These are phyloP conservation scores for Arvicanthis niloticus DNA, from an alignment of 2,113 vertebrate genomes.

Conservation along the genomic window DNA sequence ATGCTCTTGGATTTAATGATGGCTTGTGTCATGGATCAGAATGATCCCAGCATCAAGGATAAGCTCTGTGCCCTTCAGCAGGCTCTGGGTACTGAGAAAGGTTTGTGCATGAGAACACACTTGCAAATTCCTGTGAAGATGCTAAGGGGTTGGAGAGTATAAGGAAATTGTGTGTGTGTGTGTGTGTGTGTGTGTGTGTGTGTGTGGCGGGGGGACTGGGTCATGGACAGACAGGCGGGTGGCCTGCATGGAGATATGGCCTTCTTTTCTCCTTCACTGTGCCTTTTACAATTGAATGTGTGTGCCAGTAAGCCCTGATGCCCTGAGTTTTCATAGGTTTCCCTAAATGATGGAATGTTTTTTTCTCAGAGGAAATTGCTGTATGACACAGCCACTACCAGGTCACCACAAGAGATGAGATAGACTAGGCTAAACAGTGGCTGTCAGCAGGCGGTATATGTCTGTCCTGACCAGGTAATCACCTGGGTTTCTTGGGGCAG, in stretches of 20 bases:
- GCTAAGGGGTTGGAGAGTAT: fast-evolving
- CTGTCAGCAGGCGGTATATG: no score
- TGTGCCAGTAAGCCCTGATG: neutral
- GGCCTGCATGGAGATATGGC: neutral
- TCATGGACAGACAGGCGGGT: no score
- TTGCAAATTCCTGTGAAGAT: neutral
- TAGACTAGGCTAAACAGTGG: fast-evolving
- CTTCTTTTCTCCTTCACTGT: neutral
- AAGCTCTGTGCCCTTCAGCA: neutral
- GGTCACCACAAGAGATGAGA: no score
- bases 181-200: no score
- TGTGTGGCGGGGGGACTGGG: neutral
- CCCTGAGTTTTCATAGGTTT: neutral
- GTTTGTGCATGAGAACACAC: neutral
- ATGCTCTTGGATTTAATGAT: neutral
- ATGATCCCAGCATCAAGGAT: neutral
- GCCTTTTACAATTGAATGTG: neutral
- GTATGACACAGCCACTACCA: neutral
- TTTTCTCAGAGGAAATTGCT: neutral
- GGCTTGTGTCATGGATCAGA: neutral
- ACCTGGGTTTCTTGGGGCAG: neutral
- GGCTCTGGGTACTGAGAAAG: neutral
- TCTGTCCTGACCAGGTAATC: no score
- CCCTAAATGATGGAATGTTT: neutral
- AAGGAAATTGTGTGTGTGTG: no score